Base-by-base conservation (phyloP, 2,113 vertebrate genomes). In the Alethe castanea region DNA sequence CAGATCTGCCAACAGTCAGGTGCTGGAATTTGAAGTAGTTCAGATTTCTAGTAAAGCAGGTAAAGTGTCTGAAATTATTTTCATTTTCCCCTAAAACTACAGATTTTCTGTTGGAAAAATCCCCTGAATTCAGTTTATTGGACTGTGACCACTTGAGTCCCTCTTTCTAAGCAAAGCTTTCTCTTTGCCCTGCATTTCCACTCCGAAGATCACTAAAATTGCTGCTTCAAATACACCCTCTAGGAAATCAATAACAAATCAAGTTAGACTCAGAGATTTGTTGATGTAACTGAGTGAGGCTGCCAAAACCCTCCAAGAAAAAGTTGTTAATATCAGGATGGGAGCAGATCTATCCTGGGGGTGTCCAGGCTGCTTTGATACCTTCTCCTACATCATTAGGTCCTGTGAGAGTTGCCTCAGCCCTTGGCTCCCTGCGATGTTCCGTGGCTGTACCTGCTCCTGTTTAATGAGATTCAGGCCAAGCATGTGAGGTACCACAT, bases 241-340 rank as follows among this genome's bases (percentile, higher is more conserved):
- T 14, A 95, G 95, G 95, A 97, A 96, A 96, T 96, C 96, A 95
- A 94, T 97, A 97, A 92, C 87, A 94, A 97, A 97, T 95, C 92
- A 94, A 88, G 93, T 52, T 19, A 85, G 85, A 60, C 92, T 92
- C 88, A 12, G 93, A 90, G 88, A 91, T 92, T 94, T 70, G 35
- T 88, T 88, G 95, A 64, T 87, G 81, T 91, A 96, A 92, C 94
- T 77, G 85, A 94, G 88, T 88, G 82, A 97, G 81, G 89, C 94
- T 93, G 89, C 95, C 96, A 82, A 48, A 48, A 96, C 29, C 61
- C 94, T 73, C 95, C 91, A 52, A n/a, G 82, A 94, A 69, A 18
- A 70, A 78, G 72, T n/a, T 87, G 92, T 70, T 91, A 95, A 38
- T 76, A 64, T 33, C 33, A 73, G 86, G 69, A 53, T 47, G 95